Conservation (phyloP, 92 coral and sea anemone species). For the Umimayanthus kanabou region DNA sequence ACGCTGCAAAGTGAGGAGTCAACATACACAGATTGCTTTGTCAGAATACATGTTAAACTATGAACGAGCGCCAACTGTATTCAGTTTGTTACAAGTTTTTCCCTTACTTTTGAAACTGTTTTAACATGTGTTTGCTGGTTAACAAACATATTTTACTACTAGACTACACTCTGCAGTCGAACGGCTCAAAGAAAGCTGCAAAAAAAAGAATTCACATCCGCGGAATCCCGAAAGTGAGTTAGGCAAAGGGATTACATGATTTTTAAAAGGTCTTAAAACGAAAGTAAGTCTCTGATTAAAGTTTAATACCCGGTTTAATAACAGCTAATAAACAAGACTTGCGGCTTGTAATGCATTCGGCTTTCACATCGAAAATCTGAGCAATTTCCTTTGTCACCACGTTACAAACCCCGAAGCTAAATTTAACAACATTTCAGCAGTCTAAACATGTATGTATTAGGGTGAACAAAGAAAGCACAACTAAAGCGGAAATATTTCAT, state of each 20-base stretch:
- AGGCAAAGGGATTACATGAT: background rate
- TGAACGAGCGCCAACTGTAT: background rate
- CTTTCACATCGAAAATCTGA: background rate
- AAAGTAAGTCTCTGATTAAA: constrained; percentile 1
- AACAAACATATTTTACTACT: background rate
- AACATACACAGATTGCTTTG: no score
- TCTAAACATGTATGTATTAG: constrained; percentile 13
- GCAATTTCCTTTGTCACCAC: background rate
- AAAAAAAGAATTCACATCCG: background rate
- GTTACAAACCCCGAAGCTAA: constrained; percentile 24
- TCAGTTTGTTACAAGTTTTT: no score
- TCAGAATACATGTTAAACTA: background rate
- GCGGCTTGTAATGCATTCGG: background rate
- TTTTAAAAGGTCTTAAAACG: background rate
- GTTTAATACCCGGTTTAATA: constrained; percentile 18
- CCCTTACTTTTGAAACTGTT: no score
- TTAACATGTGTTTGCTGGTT: background rate
- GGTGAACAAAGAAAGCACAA: constrained; percentile 5
- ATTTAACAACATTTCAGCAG: constrained; percentile 9
- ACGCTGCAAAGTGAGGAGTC: no score
- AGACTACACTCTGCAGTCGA: background rate
- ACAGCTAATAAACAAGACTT: background rate
- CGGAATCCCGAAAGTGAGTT: background rate
- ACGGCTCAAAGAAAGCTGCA: background rate
- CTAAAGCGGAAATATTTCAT: constrained; percentile 24